These are phyloP conservation scores for Leptodirus hochenwartii DNA, from an alignment of 2,888 invertebrate species.

Conservation along the genomic window DNA sequence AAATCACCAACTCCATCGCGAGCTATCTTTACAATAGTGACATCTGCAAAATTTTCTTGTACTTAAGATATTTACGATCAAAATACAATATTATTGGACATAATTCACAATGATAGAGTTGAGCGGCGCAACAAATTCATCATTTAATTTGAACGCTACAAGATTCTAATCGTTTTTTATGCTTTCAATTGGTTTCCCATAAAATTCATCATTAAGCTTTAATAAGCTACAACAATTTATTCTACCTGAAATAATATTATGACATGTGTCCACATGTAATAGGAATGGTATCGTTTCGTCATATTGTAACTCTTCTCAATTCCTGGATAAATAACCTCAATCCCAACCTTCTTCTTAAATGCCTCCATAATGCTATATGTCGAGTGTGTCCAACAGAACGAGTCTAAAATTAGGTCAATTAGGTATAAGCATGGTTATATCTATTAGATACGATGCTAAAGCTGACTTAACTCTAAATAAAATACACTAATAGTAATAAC, in stretches of 20 bases:
- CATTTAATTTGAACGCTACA: too few species aligned
- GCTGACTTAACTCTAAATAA: neutral
- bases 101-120: too few species aligned
- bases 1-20: too few species aligned
- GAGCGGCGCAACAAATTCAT: too few species aligned
- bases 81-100: too few species aligned
- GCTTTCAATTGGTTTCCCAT: too few species aligned
- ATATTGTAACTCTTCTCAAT: conserved; percentile 25
- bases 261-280: conserved; percentile 43
- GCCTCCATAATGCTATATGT: conserved; percentile 70
- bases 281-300: conserved; percentile 31
- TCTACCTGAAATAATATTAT: conserved; percentile 35
- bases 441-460: conserved; percentile 1
- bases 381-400: conserved; percentile 82
- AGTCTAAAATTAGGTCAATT: conserved; percentile 20
- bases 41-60: too few species aligned
- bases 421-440: neutral
- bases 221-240: too few species aligned
- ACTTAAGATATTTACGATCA: too few species aligned
- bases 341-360: conserved; percentile 58
- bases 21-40: too few species aligned
- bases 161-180: too few species aligned
- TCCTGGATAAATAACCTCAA: conserved; percentile 68
- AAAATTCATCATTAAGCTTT: too few species aligned
- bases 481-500: neutral